A percentile compares a stretch with the other conserved stretches of the same genome.
phyloP scores from a whole-genome alignment of 2,888 invertebrate species.

The Noctua fimbriata region DNA sequence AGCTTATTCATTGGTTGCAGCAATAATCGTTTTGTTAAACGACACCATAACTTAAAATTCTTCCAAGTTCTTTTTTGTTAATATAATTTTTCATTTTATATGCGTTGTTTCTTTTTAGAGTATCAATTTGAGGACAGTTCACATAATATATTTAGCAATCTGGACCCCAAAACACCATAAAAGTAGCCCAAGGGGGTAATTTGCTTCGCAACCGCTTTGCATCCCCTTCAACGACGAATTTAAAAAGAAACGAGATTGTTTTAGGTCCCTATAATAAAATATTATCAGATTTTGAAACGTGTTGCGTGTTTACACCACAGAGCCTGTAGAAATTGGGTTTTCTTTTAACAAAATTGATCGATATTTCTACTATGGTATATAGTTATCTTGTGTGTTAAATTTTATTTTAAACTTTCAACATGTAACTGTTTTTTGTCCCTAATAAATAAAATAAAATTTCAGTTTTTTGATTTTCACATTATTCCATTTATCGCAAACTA shows the following conservation, averaged over 20 bases:
- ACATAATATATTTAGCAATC: conserved; percentile 50
- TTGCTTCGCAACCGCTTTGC: conserved; percentile 49
- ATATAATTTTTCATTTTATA: background rate
- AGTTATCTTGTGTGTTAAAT: background rate
- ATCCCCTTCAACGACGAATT: conserved; percentile 40
- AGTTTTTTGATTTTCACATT: no score
- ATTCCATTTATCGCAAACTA: background rate
- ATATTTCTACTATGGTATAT: background rate
- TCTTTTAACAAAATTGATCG: background rate
- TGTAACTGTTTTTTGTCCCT: no score
- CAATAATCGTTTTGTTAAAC: background rate
- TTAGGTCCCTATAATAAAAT: conserved; percentile 19
- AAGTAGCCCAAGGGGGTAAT: conserved; percentile 50
- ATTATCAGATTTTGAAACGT: conserved; percentile 41
- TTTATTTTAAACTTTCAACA: no score
- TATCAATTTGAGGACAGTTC: conserved; percentile 37
- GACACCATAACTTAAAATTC: background rate
- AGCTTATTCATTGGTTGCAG: background rate
- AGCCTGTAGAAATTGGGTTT: background rate
- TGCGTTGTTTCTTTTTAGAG: conserved; percentile 19
- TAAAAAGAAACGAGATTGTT: conserved; percentile 35
- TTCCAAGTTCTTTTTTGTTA: background rate
- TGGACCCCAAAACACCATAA: conserved; percentile 49
- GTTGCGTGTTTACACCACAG: background rate
- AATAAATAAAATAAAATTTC: no score